A percentile compares a stretch with the other conserved stretches of the same genome.
Conservation (phyloP, 2,113 vertebrate species). For the Poicephalus gulielmi region DNA sequence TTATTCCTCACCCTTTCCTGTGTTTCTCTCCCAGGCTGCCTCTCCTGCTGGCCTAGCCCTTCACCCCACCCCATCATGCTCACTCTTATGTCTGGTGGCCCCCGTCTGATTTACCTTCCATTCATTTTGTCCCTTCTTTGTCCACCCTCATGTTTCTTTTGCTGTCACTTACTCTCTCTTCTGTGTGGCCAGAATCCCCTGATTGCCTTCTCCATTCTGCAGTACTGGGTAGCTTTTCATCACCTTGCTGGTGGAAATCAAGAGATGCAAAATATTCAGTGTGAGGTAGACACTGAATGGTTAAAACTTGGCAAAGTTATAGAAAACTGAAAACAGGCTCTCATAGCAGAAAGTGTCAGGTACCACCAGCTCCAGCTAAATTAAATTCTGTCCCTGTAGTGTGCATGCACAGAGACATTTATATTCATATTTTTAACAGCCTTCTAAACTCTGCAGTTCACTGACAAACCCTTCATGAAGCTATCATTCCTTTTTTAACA, state of each 20-base stretch:
- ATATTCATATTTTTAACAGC: conserved; percentile 75
- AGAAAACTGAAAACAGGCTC: conserved; percentile 70
- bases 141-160: conserved; percentile 5
- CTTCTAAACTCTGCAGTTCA: conserved; percentile 74
- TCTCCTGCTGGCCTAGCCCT: conserved; percentile 48
- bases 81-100: background rate
- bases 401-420: conserved; percentile 72
- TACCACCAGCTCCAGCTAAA: conserved; percentile 71
- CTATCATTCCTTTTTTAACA: conserved; percentile 71
- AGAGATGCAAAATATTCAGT: conserved; percentile 70
- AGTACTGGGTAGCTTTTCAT: conserved; percentile 57
- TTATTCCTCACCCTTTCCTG: conserved; percentile 45
- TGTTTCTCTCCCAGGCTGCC: conserved; percentile 44
- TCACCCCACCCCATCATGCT: conserved; percentile 42
- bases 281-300: conserved; percentile 67
- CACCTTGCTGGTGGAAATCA: conserved; percentile 67
- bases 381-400: conserved; percentile 75
- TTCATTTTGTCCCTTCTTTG: conserved; percentile 41
- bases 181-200: conserved; percentile 25
- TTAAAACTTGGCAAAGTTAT: conserved; percentile 71
- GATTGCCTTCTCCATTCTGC: conserved; percentile 25
- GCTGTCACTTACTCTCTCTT: conserved; percentile 6
- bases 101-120: conserved; percentile 52
- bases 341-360: conserved; percentile 68
- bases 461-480: conserved; percentile 71